A percentile compares a stretch with the other conserved stretches of the same genome.
These are phyloP conservation scores for Arctia plantaginis DNA, from an alignment of 2,888 invertebrate genomes.

Conservation along the genomic window DNA sequence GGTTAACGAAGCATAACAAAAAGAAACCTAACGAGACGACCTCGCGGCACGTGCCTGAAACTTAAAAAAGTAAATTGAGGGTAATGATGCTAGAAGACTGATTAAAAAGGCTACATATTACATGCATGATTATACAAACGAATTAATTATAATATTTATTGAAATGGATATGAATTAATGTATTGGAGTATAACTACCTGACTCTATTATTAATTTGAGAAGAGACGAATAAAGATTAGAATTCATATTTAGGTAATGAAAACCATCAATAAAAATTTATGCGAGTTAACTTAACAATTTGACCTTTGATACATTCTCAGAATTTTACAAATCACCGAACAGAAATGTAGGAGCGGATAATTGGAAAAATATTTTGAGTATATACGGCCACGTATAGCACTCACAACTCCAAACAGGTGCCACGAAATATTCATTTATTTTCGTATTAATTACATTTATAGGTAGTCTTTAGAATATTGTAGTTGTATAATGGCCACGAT, in stretches of 20 bases:
- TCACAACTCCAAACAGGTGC: neutral
- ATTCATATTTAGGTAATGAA: neutral
- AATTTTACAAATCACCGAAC: neutral
- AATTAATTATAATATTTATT: neutral
- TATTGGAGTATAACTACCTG: neutral
- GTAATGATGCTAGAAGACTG: neutral
- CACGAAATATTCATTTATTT: neutral
- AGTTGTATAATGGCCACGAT: neutral
- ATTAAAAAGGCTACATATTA: neutral
- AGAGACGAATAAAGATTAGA: neutral
- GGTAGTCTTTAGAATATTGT: neutral
- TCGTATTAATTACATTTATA: neutral
- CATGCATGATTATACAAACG: neutral
- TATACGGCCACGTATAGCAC: neutral
- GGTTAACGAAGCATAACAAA: slow-evolving; percentile 8
- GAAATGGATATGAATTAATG: neutral
- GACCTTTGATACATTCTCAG: neutral
- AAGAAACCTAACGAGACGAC: neutral
- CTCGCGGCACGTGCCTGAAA: neutral
- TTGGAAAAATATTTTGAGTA: neutral
- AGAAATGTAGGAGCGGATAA: neutral
- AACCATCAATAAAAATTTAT: neutral
- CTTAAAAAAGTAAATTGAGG: slow-evolving; percentile 1
- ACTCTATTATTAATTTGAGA: neutral
- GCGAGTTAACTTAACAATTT: neutral